phyloP scores from a whole-genome alignment of 1,140 invertebrate genomes.

The Rhynchophorus ferrugineus region DNA sequence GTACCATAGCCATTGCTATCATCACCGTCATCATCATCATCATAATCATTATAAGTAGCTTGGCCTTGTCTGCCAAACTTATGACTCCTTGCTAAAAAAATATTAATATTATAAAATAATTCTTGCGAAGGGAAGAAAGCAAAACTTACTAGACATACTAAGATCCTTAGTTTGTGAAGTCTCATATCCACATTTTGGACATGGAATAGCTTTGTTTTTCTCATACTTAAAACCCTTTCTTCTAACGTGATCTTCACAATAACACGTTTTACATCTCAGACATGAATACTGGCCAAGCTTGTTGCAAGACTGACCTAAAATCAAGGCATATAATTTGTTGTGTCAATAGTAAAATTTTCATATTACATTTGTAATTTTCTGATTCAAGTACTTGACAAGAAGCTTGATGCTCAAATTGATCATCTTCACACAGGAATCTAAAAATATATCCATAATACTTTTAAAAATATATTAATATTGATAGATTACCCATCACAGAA shows the following conservation, averaged over 20 bases:
- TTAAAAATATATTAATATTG: background rate
- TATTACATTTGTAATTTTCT: constrained; percentile 86
- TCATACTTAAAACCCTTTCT: constrained; percentile 90
- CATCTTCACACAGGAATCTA: constrained; percentile 87
- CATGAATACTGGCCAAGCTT: constrained; percentile 91
- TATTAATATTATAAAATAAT: background rate
- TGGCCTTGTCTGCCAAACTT: constrained; percentile 76
- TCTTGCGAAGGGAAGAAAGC: background rate
- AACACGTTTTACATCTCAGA: constrained; percentile 89
- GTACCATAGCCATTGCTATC: constrained; percentile 50
- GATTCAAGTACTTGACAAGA: constrained; percentile 92
- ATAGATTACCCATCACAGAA: constrained; percentile 56
- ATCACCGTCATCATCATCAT: constrained; percentile 53
- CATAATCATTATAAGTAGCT: constrained; percentile 45
- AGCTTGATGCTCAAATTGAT: constrained; percentile 98
- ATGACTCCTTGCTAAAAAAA: constrained; percentile 59
- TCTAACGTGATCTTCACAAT: constrained; percentile 92
- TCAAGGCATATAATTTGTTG: too few relatives aligned
- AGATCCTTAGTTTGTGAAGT: constrained; percentile 89
- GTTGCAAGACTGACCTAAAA: constrained; percentile 82
- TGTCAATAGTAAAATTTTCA: constrained; percentile 1
- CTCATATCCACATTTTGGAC: constrained; percentile 89
- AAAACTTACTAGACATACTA: constrained; percentile 83
- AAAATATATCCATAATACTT: background rate
- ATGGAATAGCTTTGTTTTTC: constrained; percentile 81